These are phyloP conservation scores for Parauchenoglanis ngamensis DNA, from an alignment of 2,797 vertebrate genomes.

Conservation along the genomic window DNA sequence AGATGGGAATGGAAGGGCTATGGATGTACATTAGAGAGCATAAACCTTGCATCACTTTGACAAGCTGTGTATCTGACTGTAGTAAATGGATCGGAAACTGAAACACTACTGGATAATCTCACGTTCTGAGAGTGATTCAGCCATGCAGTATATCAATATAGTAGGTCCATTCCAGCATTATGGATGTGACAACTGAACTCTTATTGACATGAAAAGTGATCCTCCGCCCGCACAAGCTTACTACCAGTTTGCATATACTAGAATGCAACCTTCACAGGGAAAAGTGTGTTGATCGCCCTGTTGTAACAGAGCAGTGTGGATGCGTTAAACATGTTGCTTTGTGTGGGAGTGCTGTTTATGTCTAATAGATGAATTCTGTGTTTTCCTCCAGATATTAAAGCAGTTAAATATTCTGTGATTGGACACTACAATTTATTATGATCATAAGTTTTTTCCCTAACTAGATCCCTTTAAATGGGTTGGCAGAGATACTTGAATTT, in stretches of 20 bases:
- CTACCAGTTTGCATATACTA: conserved; percentile 7
- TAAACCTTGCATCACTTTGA: neutral
- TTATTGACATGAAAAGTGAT: neutral
- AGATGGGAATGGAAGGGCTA: conserved; percentile 1
- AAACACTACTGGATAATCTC: conserved; percentile 26
- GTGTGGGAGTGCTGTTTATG: conserved; percentile 4
- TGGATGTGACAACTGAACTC: conserved; percentile 18
- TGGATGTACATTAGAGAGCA: neutral
- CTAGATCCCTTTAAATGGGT: neutral
- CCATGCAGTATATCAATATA: neutral
- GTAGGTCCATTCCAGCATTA: neutral
- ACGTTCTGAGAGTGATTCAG: neutral
- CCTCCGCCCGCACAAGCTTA: neutral
- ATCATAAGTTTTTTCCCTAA: neutral
- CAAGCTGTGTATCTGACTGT: neutral
- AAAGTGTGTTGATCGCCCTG: neutral
- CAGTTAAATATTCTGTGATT: neutral
- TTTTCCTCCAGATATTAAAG: neutral
- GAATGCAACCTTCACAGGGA: neutral
- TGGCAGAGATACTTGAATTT: neutral
- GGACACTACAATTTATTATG: neutral
- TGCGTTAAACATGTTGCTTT: neutral
- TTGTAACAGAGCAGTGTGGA: neutral
- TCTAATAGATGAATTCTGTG: neutral
- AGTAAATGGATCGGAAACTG: conserved; percentile 23